Percentiles rank a stretch among this genome's conserved stretches.
These are phyloP conservation scores for Plectrocnemia conspersa DNA, from an alignment of 1,140 invertebrate genomes.

Conservation along the genomic window DNA sequence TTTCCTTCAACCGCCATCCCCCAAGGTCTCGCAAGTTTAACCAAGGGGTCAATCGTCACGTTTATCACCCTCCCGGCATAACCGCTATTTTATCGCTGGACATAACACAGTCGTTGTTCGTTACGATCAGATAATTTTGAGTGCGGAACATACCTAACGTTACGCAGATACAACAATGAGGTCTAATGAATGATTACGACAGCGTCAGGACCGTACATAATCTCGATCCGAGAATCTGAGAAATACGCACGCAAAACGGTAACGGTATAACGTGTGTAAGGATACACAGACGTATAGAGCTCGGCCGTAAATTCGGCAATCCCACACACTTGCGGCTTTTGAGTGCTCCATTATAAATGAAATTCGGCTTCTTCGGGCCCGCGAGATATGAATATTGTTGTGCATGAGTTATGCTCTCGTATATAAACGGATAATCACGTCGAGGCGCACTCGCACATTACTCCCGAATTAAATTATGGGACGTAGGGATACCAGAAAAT, in stretches of 20 bases:
- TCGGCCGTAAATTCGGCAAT: conserved; percentile 12
- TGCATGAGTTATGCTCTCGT: conserved; percentile 12
- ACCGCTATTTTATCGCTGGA: no score
- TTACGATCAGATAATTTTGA: conserved; percentile 2
- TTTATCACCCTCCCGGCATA: no score
- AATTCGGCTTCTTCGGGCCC: neutral
- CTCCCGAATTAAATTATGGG: conserved; percentile 7
- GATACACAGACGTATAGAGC: neutral
- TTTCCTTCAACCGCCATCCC: no score
- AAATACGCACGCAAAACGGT: no score
- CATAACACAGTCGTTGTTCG: no score
- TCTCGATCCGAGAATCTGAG: conserved; percentile 8
- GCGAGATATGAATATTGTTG: conserved; percentile 17
- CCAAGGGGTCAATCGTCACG: no score
- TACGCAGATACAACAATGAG: conserved; percentile 6
- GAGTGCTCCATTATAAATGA: conserved; percentile 19
- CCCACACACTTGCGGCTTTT: conserved; percentile 18
- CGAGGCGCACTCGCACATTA: conserved; percentile 7
- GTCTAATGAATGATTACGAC: conserved; percentile 12
- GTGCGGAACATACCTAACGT: neutral
- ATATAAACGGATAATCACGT: conserved; percentile 9
- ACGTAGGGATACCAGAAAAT: neutral
- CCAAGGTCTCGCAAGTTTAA: no score
- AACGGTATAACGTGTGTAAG: no score
- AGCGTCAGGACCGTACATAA: conserved; percentile 5